phyloP scores from a whole-genome alignment of 2,888 invertebrate genomes.

The Sericinus montela region DNA sequence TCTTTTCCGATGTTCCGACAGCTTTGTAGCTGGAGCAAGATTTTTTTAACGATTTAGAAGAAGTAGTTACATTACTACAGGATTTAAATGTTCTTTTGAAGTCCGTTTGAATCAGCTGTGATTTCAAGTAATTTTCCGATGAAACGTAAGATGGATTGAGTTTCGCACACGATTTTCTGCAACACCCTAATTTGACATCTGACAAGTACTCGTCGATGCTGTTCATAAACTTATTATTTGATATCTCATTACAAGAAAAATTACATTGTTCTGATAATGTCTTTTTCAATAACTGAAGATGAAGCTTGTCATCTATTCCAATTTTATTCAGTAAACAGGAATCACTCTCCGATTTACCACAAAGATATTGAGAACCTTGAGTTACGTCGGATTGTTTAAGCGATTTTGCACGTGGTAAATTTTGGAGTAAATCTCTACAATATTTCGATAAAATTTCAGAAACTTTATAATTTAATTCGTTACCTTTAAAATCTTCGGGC shows the following conservation, averaged over 20 bases:
- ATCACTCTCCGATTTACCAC: constrained; percentile 4
- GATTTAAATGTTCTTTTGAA: neutral
- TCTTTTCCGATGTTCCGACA: constrained; percentile 11
- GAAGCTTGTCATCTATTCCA: constrained; percentile 9
- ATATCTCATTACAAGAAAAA: constrained; percentile 43
- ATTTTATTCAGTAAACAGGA: constrained; percentile 23
- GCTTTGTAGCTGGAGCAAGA: neutral
- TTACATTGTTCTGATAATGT: constrained; percentile 41
- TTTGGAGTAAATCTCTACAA: constrained; percentile 20
- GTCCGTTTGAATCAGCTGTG: neutral
- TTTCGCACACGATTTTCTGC: neutral
- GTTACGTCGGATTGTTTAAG: neutral
- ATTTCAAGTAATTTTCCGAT: neutral
- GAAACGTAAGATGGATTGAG: neutral
- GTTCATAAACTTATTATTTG: constrained; percentile 42
- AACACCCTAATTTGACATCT: constrained; percentile 1
- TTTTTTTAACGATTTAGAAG: neutral
- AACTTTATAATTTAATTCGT: neutral
- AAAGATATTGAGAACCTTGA: neutral
- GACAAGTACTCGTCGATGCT: constrained; percentile 39
- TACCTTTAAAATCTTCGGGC: neutral
- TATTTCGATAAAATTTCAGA: constrained; percentile 1
- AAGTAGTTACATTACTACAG: neutral
- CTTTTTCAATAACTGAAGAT: neutral
- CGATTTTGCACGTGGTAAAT: constrained; percentile 2